These are phyloP conservation scores for Paralichthys olivaceus DNA, from an alignment of 2,113 vertebrate species.

Conservation along the genomic window DNA sequence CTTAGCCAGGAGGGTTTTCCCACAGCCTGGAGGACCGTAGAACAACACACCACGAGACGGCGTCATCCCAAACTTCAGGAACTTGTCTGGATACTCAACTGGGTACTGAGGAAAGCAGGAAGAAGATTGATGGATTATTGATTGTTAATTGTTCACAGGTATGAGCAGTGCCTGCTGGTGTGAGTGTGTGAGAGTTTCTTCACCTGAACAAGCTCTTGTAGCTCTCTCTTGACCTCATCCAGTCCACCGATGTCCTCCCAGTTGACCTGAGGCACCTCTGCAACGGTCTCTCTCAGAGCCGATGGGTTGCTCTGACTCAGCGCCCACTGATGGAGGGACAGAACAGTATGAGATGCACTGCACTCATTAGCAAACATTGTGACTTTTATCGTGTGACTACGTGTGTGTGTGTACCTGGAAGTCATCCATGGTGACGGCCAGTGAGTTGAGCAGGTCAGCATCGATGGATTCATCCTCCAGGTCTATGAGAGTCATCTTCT, in stretches of 20 bases:
- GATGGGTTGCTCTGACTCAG: conserved; percentile 97
- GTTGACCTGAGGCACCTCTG: conserved; percentile 94
- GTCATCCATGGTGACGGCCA: conserved; percentile 98
- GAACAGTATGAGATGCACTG: neutral
- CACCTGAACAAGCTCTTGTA: conserved; percentile 97
- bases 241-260: conserved; percentile 97
- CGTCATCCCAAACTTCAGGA: conserved; percentile 98
- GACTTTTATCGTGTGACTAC: neutral
- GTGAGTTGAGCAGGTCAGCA: conserved; percentile 95
- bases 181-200: conserved; percentile 5
- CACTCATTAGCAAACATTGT: neutral
- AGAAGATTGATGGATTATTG: neutral
- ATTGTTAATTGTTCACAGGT: neutral
- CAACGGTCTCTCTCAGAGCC: conserved; percentile 92
- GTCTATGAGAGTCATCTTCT: conserved; percentile 98
- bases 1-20: conserved; percentile 96
- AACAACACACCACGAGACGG: conserved; percentile 96
- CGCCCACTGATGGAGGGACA: conserved; percentile 86
- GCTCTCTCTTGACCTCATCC: conserved; percentile 95
- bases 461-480: conserved; percentile 96
- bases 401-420: conserved; percentile 85
- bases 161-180: neutral
- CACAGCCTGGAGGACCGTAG: conserved; percentile 95
- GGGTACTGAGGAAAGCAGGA: conserved; percentile 83
- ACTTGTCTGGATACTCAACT: conserved; percentile 97